These are phyloP conservation scores for Mesocentrotus franciscanus DNA, from an alignment of 53 echinoderm and acorn worm genomes.

Conservation along the genomic window DNA sequence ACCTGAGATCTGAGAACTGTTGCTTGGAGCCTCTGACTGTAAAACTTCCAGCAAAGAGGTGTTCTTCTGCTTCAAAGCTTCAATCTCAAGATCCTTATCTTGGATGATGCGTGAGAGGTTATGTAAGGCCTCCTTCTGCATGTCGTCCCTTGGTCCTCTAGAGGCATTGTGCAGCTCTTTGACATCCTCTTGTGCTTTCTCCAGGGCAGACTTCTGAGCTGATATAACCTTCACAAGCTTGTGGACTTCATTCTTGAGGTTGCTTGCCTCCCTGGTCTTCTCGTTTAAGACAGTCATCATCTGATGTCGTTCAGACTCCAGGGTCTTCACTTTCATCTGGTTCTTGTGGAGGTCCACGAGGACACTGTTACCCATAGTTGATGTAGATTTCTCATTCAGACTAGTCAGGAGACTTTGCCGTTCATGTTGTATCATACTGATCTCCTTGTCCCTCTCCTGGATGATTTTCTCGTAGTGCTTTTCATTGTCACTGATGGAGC, in stretches of 20 bases:
- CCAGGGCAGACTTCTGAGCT: slow-evolving; percentile 89
- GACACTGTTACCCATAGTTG: slow-evolving; percentile 80
- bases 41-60: slow-evolving; percentile 87
- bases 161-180: slow-evolving; percentile 75
- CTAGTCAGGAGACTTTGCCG: slow-evolving; percentile 73
- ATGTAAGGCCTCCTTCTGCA: slow-evolving; percentile 96
- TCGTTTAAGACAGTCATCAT: slow-evolving; percentile 97
- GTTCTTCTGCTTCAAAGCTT: slow-evolving; percentile 91
- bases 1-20: slow-evolving; percentile 85
- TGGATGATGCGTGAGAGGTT: slow-evolving; percentile 94
- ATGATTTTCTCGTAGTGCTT: slow-evolving; percentile 91
- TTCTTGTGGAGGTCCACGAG: slow-evolving; percentile 89
- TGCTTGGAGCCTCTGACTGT: slow-evolving; percentile 80
- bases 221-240: slow-evolving; percentile 86
- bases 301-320: slow-evolving; percentile 91
- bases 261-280: slow-evolving; percentile 96
- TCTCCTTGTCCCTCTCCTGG: slow-evolving; percentile 88
- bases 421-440: slow-evolving; percentile 78
- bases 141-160: slow-evolving; percentile 83
- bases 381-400: slow-evolving; percentile 81
- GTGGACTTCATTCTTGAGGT: slow-evolving; percentile 95
- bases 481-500: slow-evolving; percentile 89
- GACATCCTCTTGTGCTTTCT: slow-evolving; percentile 91
- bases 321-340: slow-evolving; percentile 91
- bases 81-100: slow-evolving; percentile 96